Base-by-base conservation (phyloP, 2,888 invertebrate genomes). In the Athripsodes cinereus region DNA sequence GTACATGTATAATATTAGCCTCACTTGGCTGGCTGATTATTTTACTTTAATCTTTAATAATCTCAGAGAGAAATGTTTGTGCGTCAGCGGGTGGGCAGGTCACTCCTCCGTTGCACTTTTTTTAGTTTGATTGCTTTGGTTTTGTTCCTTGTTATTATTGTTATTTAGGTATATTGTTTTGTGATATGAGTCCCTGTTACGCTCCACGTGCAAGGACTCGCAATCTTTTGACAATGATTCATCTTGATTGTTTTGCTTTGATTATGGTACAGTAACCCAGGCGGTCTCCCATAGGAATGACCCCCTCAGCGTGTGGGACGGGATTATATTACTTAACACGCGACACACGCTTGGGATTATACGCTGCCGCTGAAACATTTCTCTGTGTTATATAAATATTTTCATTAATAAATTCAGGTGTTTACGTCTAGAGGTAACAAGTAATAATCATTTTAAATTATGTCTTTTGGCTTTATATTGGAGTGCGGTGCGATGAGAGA, bases 341-440 rank as follows among this genome's bases (percentile, higher is more conserved):
- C n/a, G n/a, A n/a, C n/a, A n/a, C n/a, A n/a, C n/a, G n/a, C n/a
- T n/a, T n/a, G n/a, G n/a, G n/a, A n/a, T n/a, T n/a, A n/a, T n/a
- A n/a, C n/a, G 3, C 26, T 26, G 5, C 5, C 26, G 26, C 10
- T 6, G 26, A 26, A 26, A 26, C 26, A 10, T 26, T 26, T 26
- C 26, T 26, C 26, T 26, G 26, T 26, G 26, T 26, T 6, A 26
- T 26, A 26, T n/a, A n/a, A n/a, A 26, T 26, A 26, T 26, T 26
- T 3, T 26, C 26, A 26, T 26, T 26, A 26, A 44, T 18, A 49
- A 56, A 47, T 56, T 59, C 59, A 56, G 59, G 59, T 56, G 56
- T 56, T 59, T 26, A 26, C 10, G 59, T 59, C 59, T 59, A 59
- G 59, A 59, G 59, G 53, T 56, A 59, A 48, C 53, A 26, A 50